These are phyloP conservation scores for Mormyrus hasselquistii DNA, from an alignment of 2,797 vertebrate genomes.

Conservation along the genomic window DNA sequence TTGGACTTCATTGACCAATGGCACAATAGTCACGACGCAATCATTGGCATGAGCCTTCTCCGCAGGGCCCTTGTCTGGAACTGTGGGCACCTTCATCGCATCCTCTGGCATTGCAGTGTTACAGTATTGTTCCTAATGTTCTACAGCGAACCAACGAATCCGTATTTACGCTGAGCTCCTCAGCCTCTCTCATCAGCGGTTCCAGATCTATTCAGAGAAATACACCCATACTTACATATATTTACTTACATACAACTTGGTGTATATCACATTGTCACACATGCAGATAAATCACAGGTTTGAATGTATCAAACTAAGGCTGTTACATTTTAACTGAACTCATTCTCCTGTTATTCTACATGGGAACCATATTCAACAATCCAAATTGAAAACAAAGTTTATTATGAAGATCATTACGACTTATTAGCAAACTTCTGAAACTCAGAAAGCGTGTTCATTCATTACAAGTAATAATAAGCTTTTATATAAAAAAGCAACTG, in stretches of 20 bases:
- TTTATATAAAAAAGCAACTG: conserved; percentile 8
- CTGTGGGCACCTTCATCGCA: conserved; percentile 50
- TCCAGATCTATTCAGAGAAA: conserved; percentile 14
- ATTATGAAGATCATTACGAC: neutral
- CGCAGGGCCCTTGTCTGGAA: conserved; percentile 38
- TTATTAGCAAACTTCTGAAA: neutral
- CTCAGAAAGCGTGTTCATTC: neutral
- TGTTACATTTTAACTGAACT: neutral
- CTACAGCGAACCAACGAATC: neutral
- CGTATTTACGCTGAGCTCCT: neutral
- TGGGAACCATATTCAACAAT: neutral
- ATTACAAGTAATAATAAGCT: neutral
- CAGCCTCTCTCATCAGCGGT: conserved; percentile 10
- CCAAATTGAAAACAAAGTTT: neutral
- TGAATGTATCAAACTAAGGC: neutral
- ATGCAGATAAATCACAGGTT: neutral
- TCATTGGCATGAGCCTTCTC: conserved; percentile 65
- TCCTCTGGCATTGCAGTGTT: conserved; percentile 65
- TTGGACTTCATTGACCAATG: conserved; percentile 72
- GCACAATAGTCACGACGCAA: conserved; percentile 53
- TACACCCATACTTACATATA: neutral
- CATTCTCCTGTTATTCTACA: neutral
- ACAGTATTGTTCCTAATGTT: neutral
- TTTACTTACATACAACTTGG: neutral
- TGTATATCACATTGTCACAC: neutral